Conservation (phyloP, 2,888 invertebrate species). For the Caenorhabditis sp. region DNA sequence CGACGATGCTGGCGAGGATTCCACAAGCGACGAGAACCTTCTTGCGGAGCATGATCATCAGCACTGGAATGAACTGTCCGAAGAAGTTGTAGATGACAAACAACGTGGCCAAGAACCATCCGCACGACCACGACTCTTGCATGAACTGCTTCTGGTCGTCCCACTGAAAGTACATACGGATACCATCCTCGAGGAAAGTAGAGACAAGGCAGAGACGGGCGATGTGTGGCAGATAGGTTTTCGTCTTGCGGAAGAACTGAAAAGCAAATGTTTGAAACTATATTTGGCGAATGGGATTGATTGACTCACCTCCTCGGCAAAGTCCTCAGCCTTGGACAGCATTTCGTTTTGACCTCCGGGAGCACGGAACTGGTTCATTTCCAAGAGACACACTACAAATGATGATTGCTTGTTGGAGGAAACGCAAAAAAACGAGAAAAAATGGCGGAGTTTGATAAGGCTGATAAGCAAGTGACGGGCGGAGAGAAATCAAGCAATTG, state of each 20-base stretch:
- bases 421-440: slow-evolving; percentile 7
- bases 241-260: slow-evolving; percentile 82
- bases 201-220: slow-evolving; percentile 97
- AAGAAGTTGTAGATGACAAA: slow-evolving; percentile 97
- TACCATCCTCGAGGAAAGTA: slow-evolving; percentile 98
- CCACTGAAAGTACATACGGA: slow-evolving; percentile 97
- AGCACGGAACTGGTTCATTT: slow-evolving; percentile 75
- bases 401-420: slow-evolving; percentile 8
- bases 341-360: slow-evolving; percentile 71
- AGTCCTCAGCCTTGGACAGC: slow-evolving; percentile 77
- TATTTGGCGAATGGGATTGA: not conserved
- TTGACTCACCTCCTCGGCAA: slow-evolving; percentile 80
- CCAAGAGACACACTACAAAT: slow-evolving; percentile 21
- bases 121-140: slow-evolving; percentile 88
- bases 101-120: slow-evolving; percentile 93
- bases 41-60: slow-evolving; percentile 94
- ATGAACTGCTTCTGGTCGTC: slow-evolving; percentile 84
- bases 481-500: slow-evolving; percentile 25
- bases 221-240: slow-evolving; percentile 91
- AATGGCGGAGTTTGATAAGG: slow-evolving; percentile 25
- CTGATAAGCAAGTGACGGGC: slow-evolving; percentile 20
- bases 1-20: slow-evolving; percentile 94
- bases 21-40: slow-evolving; percentile 90
- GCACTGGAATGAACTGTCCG: slow-evolving; percentile 96
- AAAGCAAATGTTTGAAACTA: too few species aligned